A percentile compares a stretch with the other conserved stretches of the same genome.
Conservation (phyloP, 1,140 invertebrate genomes). For the Acromyrmex echinatior region DNA sequence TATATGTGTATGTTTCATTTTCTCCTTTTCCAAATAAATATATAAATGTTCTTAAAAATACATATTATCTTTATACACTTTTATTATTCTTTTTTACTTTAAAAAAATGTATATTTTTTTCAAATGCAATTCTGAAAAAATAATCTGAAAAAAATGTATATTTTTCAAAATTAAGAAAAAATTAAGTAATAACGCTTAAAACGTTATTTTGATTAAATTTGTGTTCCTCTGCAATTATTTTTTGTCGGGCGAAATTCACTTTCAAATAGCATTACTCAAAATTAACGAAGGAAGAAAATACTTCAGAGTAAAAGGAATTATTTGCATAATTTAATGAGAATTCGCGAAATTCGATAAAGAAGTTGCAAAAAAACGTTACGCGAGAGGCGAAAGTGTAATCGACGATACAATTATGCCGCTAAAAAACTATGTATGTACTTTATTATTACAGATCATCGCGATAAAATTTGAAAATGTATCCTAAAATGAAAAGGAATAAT, state of each 20-base stretch:
- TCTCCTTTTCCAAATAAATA: background rate
- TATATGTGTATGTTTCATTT: background rate
- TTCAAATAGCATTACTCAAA: background rate
- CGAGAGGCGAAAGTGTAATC: background rate
- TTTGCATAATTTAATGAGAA: slow-evolving; percentile 15
- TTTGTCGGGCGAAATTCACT: background rate
- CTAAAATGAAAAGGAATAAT: background rate
- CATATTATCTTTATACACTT: background rate
- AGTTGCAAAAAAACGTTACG: background rate
- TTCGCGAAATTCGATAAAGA: background rate
- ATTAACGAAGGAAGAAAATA: background rate
- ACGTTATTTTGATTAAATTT: background rate
- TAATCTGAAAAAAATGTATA: no score
- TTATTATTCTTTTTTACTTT: background rate
- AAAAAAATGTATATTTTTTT: background rate
- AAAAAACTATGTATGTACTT: background rate
- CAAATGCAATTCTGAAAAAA: no score
- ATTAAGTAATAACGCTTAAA: background rate
- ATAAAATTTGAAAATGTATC: background rate
- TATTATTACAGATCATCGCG: background rate
- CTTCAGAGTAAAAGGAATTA: background rate
- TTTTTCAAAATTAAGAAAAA: background rate
- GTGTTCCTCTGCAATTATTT: background rate
- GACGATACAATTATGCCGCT: background rate
- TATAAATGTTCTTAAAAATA: background rate